Percentiles rank a stretch among this genome's conserved stretches.
Evolutionary conservation across 2,113 vertebrate species (phyloP).

Genomic region (Brienomyrus longianalis): DNA sequence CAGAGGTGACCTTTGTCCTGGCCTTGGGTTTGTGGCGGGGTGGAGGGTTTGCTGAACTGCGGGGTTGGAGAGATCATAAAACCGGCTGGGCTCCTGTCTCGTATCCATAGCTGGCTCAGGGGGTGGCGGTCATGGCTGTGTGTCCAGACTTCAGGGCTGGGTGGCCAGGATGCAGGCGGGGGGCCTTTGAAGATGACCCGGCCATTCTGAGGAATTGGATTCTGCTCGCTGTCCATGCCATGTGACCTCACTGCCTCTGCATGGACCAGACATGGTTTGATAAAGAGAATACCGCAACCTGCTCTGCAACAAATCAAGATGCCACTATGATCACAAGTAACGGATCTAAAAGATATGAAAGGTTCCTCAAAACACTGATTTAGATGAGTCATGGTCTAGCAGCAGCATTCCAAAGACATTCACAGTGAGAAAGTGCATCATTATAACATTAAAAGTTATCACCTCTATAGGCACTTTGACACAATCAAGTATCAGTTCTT

Average conservation of each 20-base stretch:
- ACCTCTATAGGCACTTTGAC: background rate
- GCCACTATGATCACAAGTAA: background rate
- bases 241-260: background rate
- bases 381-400: background rate
- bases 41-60: background rate
- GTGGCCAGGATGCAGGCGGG: constrained; percentile 7
- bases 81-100: background rate
- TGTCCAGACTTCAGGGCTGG: background rate
- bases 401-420: background rate
- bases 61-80: constrained; percentile 4
- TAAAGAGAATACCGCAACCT: background rate
- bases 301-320: background rate
- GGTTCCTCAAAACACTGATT: background rate
- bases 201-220: background rate
- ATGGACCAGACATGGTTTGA: background rate
- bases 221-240: background rate
- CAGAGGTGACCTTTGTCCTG: constrained; percentile 7
- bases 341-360: background rate
- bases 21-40: background rate
- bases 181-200: constrained; percentile 18
- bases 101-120: background rate
- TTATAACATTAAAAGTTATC: background rate
- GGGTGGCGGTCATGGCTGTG: background rate
- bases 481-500: background rate
- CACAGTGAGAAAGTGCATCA: background rate